Evolutionary conservation across 2,113 vertebrate species (phyloP).

Genomic region (Microtus richardsoni): DNA sequence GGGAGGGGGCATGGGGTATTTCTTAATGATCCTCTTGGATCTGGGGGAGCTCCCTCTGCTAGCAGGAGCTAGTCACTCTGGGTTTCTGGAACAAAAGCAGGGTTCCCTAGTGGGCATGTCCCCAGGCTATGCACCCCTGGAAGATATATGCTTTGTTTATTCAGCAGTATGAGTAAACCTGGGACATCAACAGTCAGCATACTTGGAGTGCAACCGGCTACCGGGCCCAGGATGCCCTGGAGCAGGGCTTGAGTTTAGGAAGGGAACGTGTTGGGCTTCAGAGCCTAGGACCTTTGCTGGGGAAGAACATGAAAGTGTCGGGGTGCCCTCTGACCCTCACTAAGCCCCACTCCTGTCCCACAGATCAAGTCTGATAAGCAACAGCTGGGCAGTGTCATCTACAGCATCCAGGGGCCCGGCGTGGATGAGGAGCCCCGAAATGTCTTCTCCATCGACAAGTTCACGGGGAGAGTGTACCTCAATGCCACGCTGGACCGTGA

Average conservation of each 20-base stretch:
- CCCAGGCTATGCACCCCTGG: background rate
- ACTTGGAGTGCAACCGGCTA: background rate
- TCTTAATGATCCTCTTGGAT: background rate
- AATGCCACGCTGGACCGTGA: conserved; percentile 95
- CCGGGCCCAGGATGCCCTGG: background rate
- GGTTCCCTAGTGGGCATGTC: background rate
- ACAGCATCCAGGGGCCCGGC: conserved; percentile 96
- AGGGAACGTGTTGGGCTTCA: background rate
- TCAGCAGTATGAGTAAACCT: background rate
- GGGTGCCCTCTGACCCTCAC: background rate
- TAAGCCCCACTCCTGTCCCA: background rate
- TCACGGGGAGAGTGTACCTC: conserved; percentile 93
- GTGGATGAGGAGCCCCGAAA: conserved; percentile 96
- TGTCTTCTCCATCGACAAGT: conserved; percentile 95
- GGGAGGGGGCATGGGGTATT: rapidly evolving
- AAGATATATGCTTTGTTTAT: background rate
- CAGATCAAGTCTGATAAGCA: conserved; percentile 98
- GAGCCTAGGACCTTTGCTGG: background rate
- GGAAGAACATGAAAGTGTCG: background rate
- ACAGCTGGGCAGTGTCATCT: conserved; percentile 93
- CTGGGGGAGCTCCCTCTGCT: background rate
- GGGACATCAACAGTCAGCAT: too few relatives aligned
- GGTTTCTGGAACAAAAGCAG: background rate
- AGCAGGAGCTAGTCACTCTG: background rate
- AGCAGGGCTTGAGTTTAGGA: background rate